These are phyloP conservation scores for Gallinago nigripennis DNA, from an alignment of 2,797 vertebrate genomes.

Conservation along the genomic window DNA sequence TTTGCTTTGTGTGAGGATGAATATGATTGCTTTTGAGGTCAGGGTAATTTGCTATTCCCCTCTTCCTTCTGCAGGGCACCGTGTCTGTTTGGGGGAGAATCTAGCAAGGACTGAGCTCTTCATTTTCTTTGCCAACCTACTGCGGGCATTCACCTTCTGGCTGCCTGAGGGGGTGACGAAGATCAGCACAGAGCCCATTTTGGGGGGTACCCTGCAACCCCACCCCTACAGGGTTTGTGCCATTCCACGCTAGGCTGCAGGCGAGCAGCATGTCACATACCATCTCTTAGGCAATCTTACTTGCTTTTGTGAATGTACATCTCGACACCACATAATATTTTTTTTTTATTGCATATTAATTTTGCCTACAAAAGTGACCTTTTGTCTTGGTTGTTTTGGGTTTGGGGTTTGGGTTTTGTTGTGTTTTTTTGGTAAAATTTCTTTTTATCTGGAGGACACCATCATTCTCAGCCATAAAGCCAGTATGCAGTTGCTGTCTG, in stretches of 20 bases:
- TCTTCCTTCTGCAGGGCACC: constrained; percentile 52
- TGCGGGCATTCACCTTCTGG: constrained; percentile 50
- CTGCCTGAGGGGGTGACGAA: not conserved
- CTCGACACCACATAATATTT: fast-evolving
- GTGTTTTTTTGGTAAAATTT: not conserved
- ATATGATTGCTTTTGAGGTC: not conserved
- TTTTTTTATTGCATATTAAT: not conserved
- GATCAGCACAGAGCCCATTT: not conserved
- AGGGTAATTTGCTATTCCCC: not conserved
- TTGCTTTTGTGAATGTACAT: not conserved
- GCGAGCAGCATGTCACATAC: not conserved
- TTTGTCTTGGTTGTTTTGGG: not conserved
- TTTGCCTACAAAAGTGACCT: not conserved
- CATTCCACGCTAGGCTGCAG: constrained; percentile 14
- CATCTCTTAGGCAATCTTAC: not conserved
- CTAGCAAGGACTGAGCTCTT: constrained; percentile 60
- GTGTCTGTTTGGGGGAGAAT: constrained; percentile 64
- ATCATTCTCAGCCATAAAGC: not conserved
- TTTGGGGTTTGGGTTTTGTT: too few relatives aligned
- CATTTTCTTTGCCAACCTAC: constrained; percentile 63
- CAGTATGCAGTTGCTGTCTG: not conserved
- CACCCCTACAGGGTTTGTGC: constrained; percentile 47
- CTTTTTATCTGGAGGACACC: not conserved
- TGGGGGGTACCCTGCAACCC: not conserved
- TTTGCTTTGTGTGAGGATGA: not conserved